Evolutionary conservation across 2,888 invertebrate species (phyloP), one percentile per base, ranked within the genome.

Genomic region (Volucella zonaria): DNA sequence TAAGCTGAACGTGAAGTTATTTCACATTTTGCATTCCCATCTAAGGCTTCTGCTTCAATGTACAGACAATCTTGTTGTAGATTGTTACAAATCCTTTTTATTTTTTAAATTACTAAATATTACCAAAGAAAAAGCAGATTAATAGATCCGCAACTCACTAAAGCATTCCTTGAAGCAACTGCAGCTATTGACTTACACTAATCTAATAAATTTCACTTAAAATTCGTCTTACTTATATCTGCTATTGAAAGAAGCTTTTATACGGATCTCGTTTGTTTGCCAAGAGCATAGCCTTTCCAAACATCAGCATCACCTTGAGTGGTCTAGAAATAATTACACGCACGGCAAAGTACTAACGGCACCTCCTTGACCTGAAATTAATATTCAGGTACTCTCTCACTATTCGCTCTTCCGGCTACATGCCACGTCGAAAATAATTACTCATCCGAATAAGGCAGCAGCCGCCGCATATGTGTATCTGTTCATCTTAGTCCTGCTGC

Each of bases 281-380:
- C 43, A 10, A 15, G 40, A 40, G 59, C 14, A 49, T 64, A 15
- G 23, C 23, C 23, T 12, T 12, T 15, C 49, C 23, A n/a, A 15
- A 51, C 40, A 11, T 18, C 1, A 14, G 9, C 15, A 56, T 54
- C n/a, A 56, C 64, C 49, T 31, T n/a, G 43, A 75, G 42, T 49
- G 58, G n/a, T 45, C 31, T 42, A 81, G 42, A 62, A 58, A 51
- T 64, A 66, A 66, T 54, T 18, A 12, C 40, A 47, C 59, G 51
- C 64, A 54, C 31, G 58, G 40, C 47, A 38, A 68, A 62, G 45
- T 52, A 66, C 62, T 42, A 49, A 64, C 47, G 61, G 67, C 61
- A 70, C 64, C 70, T 68, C 79, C 79, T 83, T 83, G 82, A 79
- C 62, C 70, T 38, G 47, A 79, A 75, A 83, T 79, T 83, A 83